These are phyloP conservation scores for Atherinosoma microstoma DNA, from an alignment of 2,797 vertebrate species.

Conservation along the genomic window DNA sequence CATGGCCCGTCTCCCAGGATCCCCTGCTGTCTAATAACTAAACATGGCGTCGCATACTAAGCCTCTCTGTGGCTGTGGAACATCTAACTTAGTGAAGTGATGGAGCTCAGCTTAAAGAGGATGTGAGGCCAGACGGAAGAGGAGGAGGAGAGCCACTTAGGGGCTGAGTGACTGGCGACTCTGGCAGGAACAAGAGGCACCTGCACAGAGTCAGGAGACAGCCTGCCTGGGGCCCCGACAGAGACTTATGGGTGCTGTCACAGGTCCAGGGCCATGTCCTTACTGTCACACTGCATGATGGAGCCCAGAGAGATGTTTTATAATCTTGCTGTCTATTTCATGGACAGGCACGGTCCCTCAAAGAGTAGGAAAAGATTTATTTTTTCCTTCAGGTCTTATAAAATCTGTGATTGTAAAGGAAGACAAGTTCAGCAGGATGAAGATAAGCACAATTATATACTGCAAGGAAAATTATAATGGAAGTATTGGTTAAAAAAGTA, in stretches of 20 bases:
- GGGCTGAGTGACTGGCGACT: constrained; percentile 51
- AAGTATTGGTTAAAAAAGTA: neutral
- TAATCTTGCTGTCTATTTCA: constrained; percentile 44
- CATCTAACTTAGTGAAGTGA: constrained; percentile 61
- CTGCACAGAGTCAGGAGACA: constrained; percentile 69
- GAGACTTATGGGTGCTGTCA: constrained; percentile 83
- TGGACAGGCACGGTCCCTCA: constrained; percentile 30
- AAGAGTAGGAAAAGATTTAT: constrained; percentile 20
- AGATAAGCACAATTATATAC: accelerated
- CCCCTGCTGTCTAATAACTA: constrained; percentile 59
- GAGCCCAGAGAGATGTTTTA: constrained; percentile 73
- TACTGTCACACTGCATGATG: constrained; percentile 67
- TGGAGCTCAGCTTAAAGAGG: constrained; percentile 60
- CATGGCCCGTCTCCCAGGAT: constrained; percentile 23
- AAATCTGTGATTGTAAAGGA: neutral
- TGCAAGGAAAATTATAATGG: neutral
- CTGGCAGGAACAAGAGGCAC: constrained; percentile 65
- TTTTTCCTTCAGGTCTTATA: neutral
- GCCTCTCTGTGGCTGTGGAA: constrained; percentile 60
- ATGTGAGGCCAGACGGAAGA: constrained; percentile 35
- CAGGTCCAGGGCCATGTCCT: constrained; percentile 68
- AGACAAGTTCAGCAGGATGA: neutral
- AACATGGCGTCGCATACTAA: constrained; percentile 64
- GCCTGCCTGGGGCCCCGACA: constrained; percentile 42
- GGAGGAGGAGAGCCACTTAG: constrained; percentile 56